Conservation (phyloP, 1,140 invertebrate genomes). For the Temnothorax nylanderi region DNA sequence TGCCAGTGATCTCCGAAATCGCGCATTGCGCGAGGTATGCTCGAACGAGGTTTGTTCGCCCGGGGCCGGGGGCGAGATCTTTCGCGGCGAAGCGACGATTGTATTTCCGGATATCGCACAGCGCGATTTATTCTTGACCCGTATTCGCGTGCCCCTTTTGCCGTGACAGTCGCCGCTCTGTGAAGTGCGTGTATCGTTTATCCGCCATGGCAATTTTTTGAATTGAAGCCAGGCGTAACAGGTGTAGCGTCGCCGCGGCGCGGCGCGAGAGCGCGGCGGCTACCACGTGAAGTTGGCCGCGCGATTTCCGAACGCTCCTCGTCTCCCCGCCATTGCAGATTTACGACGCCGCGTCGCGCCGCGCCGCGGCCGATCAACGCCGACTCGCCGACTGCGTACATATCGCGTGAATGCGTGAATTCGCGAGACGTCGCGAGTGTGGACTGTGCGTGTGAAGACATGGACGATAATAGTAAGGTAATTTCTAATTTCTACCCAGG, state of each 20-base stretch:
- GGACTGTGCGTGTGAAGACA: not conserved
- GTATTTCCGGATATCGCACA: not conserved
- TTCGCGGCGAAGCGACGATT: not conserved
- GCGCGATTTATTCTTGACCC: no score
- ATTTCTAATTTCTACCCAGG: not conserved
- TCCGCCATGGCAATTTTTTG: not conserved
- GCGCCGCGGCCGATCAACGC: no score
- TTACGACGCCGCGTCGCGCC: no score
- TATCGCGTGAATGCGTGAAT: not conserved
- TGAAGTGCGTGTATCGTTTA: not conserved
- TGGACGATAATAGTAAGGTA: not conserved
- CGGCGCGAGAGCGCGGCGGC: no score
- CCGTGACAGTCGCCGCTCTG: not conserved
- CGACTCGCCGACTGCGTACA: not conserved
- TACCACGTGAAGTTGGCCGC: not conserved
- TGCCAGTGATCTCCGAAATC: not conserved
- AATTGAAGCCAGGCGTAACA: not conserved
- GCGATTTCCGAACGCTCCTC: not conserved
- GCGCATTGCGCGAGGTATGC: not conserved
- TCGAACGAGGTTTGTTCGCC: no score
- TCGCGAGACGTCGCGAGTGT: not conserved
- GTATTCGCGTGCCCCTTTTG: not conserved
- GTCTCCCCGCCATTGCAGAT: not conserved
- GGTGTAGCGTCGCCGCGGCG: not conserved
- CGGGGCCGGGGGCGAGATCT: not conserved